phyloP scores from a whole-genome alignment of 2,797 vertebrate species.

The Orientallactaga sibirica region DNA sequence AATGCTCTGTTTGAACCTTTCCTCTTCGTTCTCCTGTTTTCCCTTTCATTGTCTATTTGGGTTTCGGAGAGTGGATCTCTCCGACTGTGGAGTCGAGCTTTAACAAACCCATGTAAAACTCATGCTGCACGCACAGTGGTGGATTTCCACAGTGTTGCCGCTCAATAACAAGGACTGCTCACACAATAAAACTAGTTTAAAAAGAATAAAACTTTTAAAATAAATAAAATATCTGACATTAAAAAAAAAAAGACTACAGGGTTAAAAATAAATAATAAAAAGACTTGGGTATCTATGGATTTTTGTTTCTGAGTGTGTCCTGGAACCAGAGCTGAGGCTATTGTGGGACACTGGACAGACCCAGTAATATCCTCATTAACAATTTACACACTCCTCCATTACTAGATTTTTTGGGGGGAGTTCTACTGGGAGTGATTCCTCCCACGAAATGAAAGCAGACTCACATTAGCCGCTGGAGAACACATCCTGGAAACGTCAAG shows the following conservation, averaged over 20 bases:
- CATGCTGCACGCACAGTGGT: not conserved
- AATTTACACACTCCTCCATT: rapidly evolving
- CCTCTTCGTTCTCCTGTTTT: too few relatives aligned
- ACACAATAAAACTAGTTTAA: too few relatives aligned
- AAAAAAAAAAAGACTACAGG: too few relatives aligned
- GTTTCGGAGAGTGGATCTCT: rapidly evolving
- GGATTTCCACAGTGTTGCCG: not conserved
- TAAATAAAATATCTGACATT: too few relatives aligned
- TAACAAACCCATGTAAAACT: not conserved
- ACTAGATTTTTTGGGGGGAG: too few relatives aligned
- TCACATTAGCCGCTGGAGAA: conserved; percentile 67
- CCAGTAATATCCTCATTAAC: rapidly evolving
- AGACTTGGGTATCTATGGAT: not conserved
- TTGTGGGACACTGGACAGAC: not conserved
- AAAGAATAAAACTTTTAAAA: too few relatives aligned
- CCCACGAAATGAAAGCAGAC: rapidly evolving
- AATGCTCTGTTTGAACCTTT: too few relatives aligned
- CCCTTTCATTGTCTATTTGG: too few relatives aligned
- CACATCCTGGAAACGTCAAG: not conserved
- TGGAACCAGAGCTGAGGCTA: too few relatives aligned
- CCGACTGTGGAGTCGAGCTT: not conserved
- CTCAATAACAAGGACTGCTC: not conserved
- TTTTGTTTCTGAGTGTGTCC: not conserved
- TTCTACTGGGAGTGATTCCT: rapidly evolving
- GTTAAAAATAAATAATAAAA: not conserved